Evolutionary conservation across 2,888 invertebrate genomes (phyloP), one percentile per base, ranked within the genome.

Genomic region (Lamellibrachia satsuma): DNA sequence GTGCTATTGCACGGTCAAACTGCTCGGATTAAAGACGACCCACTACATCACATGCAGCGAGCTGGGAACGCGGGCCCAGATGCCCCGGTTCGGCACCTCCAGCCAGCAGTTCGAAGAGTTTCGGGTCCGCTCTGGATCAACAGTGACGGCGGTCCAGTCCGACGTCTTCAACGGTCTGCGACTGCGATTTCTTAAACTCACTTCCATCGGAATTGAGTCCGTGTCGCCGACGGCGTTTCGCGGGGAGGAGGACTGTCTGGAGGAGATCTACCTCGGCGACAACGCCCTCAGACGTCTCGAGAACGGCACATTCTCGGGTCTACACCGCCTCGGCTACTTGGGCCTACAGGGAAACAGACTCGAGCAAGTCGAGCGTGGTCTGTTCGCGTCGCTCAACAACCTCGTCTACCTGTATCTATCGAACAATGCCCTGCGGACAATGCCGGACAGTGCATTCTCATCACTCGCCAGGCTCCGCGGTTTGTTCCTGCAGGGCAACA

Each of bases 371-470:
- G 52, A 91, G 3, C 39, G 27, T 7, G 39, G 91, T 15, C 51
- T 52, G 52, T 91, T 91, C 52, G n/a, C 91, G 52, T 39, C 91
- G 52, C 91, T 91, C 11, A 52, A 52, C 7, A n/a, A 52, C 22
- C 91, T 91, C 39, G 52, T 51, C 52, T 22, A 22, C 7, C 91
- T 91, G 91, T 0, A 91, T 91, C 91, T 91, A 22, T 91, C 52
- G 51, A 91, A n/a, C 11, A 91, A 91, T 27, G 39, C n/a, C 3
- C 51, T 91, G 11, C 51, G 11, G 51, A 91, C 52, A 27, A 11
- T 91, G 51, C 91, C 51, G 91, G 91, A n/a, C 51, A 52, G n/a
- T n/a, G 91, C 7, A 39, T 91, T 91, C 52, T n/a, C 91, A 52
- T 11, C 51, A 52, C 91, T 91, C 52, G 91, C 9, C 51, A 52